Evolutionary conservation across 2,113 vertebrate species (phyloP), one percentile per base, ranked within the genome.

Genomic region (Gobius niger): DNA sequence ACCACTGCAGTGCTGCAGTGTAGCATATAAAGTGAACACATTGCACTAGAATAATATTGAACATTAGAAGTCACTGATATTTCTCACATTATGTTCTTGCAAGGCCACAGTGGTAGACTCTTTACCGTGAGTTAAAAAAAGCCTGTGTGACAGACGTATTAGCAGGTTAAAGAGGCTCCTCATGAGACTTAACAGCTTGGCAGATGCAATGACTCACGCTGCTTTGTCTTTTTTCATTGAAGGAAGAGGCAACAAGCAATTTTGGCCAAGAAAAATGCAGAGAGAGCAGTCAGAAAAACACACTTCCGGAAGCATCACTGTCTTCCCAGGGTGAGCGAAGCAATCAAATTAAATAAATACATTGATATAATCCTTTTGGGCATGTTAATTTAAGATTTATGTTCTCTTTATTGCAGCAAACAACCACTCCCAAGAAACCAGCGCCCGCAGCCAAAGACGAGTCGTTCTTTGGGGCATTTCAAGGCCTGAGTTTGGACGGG

Each of bases 221-320:
- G 60, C 73, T 53, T 44, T 82, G 46, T 80, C 61, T n/a, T 56
- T 24, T 76, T 70, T 76, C 19, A 59, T 75, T 60, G 11, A 67
- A 94, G 93, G 84, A 91, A 90, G 68, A 82, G 80, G 69, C 93
- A 90, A 73, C 87, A 92, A 10, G 85, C 83, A 1, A 19, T 78
- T 0, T 75, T 91, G 14, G 87, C 88, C 8, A 92, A 93, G 78
- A 94, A 91, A 76, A 92, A 91, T 1, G 90, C 89, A 0, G 89
- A 94, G 53, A 85, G 91, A 24, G 49, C 82, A 0, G 83, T 91
- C 6, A 82, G 87, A 56, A 87, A 49, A 19, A 77, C 82, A 4
- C 88, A 91, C 49, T 92, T 93, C 80, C 88, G 91, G 73, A 91
- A 86, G 70, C 92, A 94, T 51, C 93, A 93, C 77, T 91, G 86